phyloP scores from a whole-genome alignment of 2,888 invertebrate species.

The Meloe dianella region DNA sequence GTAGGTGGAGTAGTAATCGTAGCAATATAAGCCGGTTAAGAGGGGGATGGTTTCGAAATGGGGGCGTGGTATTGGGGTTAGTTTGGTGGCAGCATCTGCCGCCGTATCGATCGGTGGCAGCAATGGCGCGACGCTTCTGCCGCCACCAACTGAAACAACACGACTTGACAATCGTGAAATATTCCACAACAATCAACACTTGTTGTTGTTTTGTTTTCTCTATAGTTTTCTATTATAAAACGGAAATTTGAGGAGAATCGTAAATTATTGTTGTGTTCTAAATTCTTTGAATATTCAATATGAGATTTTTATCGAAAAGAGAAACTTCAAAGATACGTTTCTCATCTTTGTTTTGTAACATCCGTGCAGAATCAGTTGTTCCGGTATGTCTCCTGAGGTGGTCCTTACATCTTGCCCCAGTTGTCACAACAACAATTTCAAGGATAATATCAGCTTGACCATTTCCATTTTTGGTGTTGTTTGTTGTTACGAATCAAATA shows the following conservation, averaged over 20 bases:
- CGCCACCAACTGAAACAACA: constrained; percentile 12
- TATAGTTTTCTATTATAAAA: neutral
- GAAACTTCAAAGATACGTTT: neutral
- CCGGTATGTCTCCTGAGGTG: neutral
- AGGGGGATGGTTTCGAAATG: constrained; percentile 39
- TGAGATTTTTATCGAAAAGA: neutral
- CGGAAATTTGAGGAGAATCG: neutral
- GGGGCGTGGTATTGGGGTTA: constrained; percentile 39
- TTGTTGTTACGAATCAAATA: constrained; percentile 16
- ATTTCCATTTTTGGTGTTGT: constrained; percentile 4
- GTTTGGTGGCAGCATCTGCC: constrained; percentile 47
- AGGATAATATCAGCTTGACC: constrained; percentile 26
- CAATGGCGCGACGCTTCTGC: constrained; percentile 50
- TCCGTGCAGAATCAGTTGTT: neutral
- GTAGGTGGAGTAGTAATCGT: constrained; percentile 28
- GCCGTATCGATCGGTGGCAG: constrained; percentile 49
- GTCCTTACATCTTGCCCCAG: constrained; percentile 12
- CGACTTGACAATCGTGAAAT: neutral
- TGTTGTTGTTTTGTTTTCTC: neutral
- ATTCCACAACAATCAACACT: neutral
- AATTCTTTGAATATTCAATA: neutral
- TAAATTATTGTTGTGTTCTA: neutral
- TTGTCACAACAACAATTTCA: constrained; percentile 34
- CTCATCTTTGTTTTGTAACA: neutral
- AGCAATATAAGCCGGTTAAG: neutral